A percentile compares a stretch with the other conserved stretches of the same genome.
Evolutionary conservation across 2,797 vertebrate species (phyloP).

Genomic region (Sandelia bainsii): DNA sequence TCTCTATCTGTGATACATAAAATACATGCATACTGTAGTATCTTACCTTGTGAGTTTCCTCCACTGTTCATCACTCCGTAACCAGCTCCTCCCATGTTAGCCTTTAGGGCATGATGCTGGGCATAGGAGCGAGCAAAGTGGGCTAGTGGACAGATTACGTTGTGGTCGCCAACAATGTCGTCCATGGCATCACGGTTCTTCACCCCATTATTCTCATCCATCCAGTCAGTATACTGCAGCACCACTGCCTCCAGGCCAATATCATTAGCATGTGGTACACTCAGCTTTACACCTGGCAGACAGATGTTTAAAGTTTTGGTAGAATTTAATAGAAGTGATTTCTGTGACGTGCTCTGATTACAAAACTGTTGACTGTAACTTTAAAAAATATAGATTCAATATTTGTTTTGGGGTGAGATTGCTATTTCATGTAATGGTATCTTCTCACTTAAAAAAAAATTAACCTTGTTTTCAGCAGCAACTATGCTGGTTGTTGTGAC

Average conservation of each 20-base stretch:
- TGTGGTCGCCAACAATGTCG: constrained; percentile 94
- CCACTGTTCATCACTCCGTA: constrained; percentile 72
- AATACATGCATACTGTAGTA: not conserved
- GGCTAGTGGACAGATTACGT: constrained; percentile 92
- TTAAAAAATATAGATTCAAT: not conserved
- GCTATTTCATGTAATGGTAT: not conserved
- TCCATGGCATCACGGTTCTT: constrained; percentile 94
- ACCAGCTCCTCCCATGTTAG: constrained; percentile 63
- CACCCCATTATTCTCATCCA: constrained; percentile 88
- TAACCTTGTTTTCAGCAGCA: not conserved
- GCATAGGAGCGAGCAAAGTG: constrained; percentile 88
- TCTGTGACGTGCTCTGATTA: not conserved
- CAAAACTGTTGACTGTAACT: not conserved
- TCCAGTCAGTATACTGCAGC: constrained; percentile 95
- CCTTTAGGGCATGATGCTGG: constrained; percentile 78
- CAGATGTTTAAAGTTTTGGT: not conserved
- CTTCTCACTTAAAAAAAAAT: too few relatives aligned
- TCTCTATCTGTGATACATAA: not conserved
- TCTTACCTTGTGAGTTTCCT: constrained; percentile 76
- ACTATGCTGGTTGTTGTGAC: not conserved
- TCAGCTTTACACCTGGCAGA: constrained; percentile 86
- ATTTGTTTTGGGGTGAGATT: not conserved
- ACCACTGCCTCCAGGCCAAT: constrained; percentile 93
- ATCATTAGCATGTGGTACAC: constrained; percentile 92
- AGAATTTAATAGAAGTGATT: not conserved